Conservation (phyloP, 1,140 invertebrate species). For the Nasonia longicornis region DNA sequence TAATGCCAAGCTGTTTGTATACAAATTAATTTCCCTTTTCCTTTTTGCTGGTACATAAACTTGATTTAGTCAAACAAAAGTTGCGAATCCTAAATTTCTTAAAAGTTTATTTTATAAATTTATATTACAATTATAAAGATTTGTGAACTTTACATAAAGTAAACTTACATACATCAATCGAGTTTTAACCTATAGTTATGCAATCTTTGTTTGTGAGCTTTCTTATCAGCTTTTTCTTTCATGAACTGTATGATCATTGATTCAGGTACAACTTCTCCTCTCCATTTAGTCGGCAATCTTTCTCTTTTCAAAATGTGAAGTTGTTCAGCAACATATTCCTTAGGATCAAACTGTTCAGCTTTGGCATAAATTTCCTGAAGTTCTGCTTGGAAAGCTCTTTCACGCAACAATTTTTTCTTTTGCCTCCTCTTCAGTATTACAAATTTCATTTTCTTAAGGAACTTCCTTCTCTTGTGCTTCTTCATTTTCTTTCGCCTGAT, state of each 20-base stretch:
- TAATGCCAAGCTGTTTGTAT: not conserved
- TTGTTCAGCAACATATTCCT: conserved; percentile 76
- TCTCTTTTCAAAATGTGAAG: conserved; percentile 74
- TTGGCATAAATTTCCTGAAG: conserved; percentile 77
- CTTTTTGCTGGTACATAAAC: not conserved
- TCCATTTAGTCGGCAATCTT: conserved; percentile 74
- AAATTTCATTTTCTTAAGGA: conserved; percentile 82
- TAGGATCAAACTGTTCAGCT: conserved; percentile 82
- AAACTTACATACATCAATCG: conserved; percentile 8
- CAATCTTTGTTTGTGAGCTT: conserved; percentile 38
- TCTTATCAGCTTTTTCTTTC: conserved; percentile 52
- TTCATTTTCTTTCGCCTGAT: conserved; percentile 88
- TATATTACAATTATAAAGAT: not conserved
- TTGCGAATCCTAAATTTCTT: not conserved
- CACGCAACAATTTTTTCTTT: conserved; percentile 77
- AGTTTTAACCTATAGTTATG: conserved; percentile 41
- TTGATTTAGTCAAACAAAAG: too few relatives aligned
- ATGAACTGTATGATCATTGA: conserved; percentile 73
- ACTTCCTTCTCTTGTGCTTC: conserved; percentile 84
- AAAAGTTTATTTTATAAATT: conserved; percentile 3
- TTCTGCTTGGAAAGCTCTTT: conserved; percentile 81
- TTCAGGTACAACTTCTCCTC: conserved; percentile 75
- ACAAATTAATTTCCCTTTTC: not conserved
- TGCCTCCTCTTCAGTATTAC: conserved; percentile 79
- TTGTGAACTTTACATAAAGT: conserved; percentile 16